Evolutionary conservation across 2,888 invertebrate genomes (phyloP).

Genomic region (Brachyopa scutellaris): DNA sequence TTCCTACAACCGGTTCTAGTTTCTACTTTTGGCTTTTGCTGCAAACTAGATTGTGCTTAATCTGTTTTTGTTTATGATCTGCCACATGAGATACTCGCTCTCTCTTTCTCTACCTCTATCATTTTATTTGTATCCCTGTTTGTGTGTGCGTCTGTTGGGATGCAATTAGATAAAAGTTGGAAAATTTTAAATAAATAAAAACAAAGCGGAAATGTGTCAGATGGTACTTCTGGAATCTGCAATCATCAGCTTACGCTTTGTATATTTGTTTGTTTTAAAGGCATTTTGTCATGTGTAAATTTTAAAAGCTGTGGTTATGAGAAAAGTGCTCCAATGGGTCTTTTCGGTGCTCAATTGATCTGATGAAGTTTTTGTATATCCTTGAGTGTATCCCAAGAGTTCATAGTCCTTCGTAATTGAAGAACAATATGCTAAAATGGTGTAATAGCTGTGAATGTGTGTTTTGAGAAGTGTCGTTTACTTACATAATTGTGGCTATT

Average conservation of each 20-base stretch:
- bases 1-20: conserved; percentile 47
- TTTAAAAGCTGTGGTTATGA: no score
- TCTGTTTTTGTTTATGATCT: conserved; percentile 71
- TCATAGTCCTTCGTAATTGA: no score
- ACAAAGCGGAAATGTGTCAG: conserved; percentile 40
- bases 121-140: not conserved
- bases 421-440: no score
- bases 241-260: conserved; percentile 41
- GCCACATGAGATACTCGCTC: conserved; percentile 58
- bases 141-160: conserved; percentile 29
- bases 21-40: conserved; percentile 55
- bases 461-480: no score
- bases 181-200: conserved; percentile 11
- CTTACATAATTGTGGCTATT: no score
- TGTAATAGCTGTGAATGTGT: no score
- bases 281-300: not conserved
- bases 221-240: conserved; percentile 23
- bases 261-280: conserved; percentile 15
- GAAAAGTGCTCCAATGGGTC: no score
- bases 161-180: conserved; percentile 61
- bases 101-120: not conserved
- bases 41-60: conserved; percentile 65
- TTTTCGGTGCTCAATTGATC: no score
- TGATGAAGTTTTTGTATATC: no score
- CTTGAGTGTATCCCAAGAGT: no score